phyloP scores from a whole-genome alignment of 2,113 vertebrate species.

The Damaliscus lunatus region DNA sequence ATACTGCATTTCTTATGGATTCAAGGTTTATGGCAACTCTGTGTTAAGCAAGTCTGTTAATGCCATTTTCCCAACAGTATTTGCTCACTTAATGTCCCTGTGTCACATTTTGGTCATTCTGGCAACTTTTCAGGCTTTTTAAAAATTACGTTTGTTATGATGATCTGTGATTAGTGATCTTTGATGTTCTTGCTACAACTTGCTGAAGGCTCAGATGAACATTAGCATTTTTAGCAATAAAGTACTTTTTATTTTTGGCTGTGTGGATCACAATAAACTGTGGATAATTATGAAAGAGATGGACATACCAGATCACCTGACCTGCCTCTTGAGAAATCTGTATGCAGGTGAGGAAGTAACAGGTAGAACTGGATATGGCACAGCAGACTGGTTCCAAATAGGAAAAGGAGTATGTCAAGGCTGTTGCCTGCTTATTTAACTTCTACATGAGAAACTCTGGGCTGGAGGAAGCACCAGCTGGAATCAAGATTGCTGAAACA shows the following conservation, averaged over 20 bases:
- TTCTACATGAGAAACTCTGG: background rate
- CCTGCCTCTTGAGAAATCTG: background rate
- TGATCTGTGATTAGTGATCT: background rate
- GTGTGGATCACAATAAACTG: background rate
- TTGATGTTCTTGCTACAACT: background rate
- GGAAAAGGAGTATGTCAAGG: background rate
- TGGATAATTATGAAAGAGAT: background rate
- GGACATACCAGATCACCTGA: background rate
- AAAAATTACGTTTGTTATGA: background rate
- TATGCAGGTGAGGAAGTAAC: background rate
- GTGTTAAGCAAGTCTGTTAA: background rate
- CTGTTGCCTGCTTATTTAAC: background rate
- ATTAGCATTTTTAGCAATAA: background rate
- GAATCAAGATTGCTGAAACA: background rate
- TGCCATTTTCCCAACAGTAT: background rate
- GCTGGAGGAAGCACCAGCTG: background rate
- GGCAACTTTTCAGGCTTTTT: background rate
- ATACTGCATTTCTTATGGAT: background rate
- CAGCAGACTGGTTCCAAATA: background rate
- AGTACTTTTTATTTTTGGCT: background rate
- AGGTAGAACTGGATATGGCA: background rate
- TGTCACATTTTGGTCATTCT: background rate
- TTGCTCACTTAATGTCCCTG: background rate
- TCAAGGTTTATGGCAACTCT: background rate
- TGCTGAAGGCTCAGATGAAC: background rate